Evolutionary conservation across 2,797 vertebrate genomes (phyloP), one percentile per base, ranked within the genome.

Genomic region (Clarias pachynema): DNA sequence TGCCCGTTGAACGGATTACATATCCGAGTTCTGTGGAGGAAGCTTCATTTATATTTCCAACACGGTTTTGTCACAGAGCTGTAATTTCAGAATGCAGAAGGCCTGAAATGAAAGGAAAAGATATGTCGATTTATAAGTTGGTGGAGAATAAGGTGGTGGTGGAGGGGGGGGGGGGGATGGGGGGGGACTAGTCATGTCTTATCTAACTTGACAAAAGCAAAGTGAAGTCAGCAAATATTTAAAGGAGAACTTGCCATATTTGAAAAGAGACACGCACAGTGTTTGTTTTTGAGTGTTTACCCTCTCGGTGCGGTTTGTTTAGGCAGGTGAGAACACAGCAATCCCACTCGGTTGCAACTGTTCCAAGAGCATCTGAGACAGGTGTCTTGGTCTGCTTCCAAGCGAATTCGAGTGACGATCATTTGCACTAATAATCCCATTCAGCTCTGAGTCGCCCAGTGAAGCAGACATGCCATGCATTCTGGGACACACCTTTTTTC

Each of bases 241-340:
- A 34, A 37, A 60, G 29, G 9, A 40, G 56, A 78, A 24, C 26
- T 24, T 15, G 29, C 5, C 26, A 2, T 22, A 59, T 75, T 31
- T 57, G 34, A 24, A 72, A 72, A 24, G 34, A 44, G 10, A 15
- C 14, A 9, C 5, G 24, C 24, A 4, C 3, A 5, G 78, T 26
- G 60, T 65, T 44, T 26, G 18, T 63, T 49, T 18, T 24, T 5
- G 60, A 65, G 57, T 65, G 24, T 49, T 63, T 63, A 44, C 40
- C 37, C n/a, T 44, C 37, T 65, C n/a, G 15, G 12, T 63, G n/a
- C 15, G 34, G 24, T 37, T 26, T 62, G 77, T 63, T 79, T 65
- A 65, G 60, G 78, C 78, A 79, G 78, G 78, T 65, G 37, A 79
- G 78, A 79, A 49, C 78, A 79, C 78, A 79, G 78, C 60, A 65